Base-by-base conservation (phyloP, 2,797 vertebrate species). In the Thalassophryne amazonica region DNA sequence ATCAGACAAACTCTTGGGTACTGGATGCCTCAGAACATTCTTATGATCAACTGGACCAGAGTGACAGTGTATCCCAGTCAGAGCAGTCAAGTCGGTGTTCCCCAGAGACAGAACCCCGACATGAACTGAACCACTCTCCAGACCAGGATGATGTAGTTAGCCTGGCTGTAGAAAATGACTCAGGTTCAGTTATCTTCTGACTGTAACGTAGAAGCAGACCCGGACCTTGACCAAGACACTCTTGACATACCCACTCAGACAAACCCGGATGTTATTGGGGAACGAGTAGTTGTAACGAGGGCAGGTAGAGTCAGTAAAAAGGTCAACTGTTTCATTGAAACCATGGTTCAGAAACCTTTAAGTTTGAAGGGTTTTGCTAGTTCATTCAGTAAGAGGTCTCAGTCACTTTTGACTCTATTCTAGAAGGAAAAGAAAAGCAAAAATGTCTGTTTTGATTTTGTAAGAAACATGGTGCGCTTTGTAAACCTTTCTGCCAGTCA, bases 271-370 rank as follows among this genome's bases (percentile, higher is more conserved):
- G 48, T n/a, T 11, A 12, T 20, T 24, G 30, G 2, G 16, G 16
- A 23, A 6, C 23, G 9, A n/a, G n/a, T n/a, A 1, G 30, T 34
- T 12, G 42, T 8, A 6, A 42, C 50, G 18, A 16, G 15, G 5
- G 6, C 7, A 11, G 50, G 39, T 4, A 54, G 39, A n/a, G 15
- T 35, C 3, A 12, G 11, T 2, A 61, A 23, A 7, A 32, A 9
- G 12, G 47, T 57, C 10, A 52, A 20, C 7, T 3, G 11, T 1
- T 15, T 48, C 0, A 52, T 58, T 3, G 33, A 58, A 4, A 19
- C 40, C n/a, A 37, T 35, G 35, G 7, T 23, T 3, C 58, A 69
- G 9, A 36, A 7, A 12, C 24, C 13, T 7, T 33, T 57, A 11
- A 20, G 6, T 2, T 4, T 47, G 5, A 2, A 20, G 9, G 4